A percentile compares a stretch with the other conserved stretches of the same genome.
phyloP scores from a whole-genome alignment of 2,113 vertebrate genomes.

The Syrrhaptes paradoxus region DNA sequence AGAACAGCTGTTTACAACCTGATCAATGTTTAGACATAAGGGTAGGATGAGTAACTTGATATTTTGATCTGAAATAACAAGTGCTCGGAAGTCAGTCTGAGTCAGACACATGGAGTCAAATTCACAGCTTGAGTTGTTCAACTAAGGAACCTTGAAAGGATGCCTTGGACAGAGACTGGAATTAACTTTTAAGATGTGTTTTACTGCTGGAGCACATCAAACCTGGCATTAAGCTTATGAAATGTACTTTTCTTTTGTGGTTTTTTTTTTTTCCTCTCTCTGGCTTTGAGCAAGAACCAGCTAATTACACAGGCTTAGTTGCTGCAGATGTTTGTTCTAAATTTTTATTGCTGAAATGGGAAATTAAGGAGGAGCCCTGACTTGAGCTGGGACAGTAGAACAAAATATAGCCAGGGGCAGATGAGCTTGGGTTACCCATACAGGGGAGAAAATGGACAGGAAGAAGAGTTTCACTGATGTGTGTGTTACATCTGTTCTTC shows the following conservation, averaged over 20 bases:
- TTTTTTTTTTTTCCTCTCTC: neutral
- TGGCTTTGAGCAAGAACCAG: neutral
- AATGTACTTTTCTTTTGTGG: neutral
- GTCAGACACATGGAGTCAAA: neutral
- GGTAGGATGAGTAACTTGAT: neutral
- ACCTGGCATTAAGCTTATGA: neutral
- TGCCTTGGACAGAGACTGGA: neutral
- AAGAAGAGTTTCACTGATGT: neutral
- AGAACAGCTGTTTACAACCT: neutral
- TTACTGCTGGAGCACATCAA: neutral
- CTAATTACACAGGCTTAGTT: neutral
- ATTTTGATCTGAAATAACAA: slow-evolving; percentile 8
- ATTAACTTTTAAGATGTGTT: neutral
- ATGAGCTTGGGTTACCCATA: neutral
- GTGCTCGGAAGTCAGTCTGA: neutral
- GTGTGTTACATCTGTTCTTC: neutral
- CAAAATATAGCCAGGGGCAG: neutral
- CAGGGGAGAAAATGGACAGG: neutral
- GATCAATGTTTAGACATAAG: neutral
- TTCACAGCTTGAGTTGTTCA: neutral
- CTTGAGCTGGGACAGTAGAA: neutral
- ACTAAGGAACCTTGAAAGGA: neutral
- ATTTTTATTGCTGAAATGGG: neutral
- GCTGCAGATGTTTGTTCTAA: neutral
- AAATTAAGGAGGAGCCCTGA: neutral